phyloP scores from a whole-genome alignment of 2,888 invertebrate species.

The Pheosia tremula region DNA sequence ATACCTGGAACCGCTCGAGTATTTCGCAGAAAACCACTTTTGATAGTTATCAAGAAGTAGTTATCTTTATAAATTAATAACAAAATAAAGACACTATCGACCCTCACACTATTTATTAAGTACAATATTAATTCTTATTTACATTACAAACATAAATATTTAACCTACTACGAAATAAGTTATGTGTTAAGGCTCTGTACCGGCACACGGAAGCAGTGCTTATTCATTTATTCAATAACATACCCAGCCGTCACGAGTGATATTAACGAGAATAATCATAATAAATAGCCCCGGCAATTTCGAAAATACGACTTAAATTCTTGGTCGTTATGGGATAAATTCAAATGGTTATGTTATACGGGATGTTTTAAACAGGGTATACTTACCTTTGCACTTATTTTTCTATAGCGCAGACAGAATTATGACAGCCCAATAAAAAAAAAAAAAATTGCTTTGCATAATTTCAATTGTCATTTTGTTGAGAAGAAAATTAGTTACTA shows the following conservation, averaged over 20 bases:
- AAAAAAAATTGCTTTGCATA: no score
- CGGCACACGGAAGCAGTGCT: conserved; percentile 56
- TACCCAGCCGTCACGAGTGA: conserved; percentile 28
- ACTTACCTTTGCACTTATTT: no score
- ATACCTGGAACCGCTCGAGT: no score
- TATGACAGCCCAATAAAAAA: no score
- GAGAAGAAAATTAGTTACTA: no score
- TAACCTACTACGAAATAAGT: conserved; percentile 67
- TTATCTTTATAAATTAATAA: neutral
- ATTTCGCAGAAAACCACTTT: no score
- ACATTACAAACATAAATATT: conserved; percentile 74
- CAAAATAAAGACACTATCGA: conserved; percentile 48
- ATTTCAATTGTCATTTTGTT: no score
- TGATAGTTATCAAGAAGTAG: no score
- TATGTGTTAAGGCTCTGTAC: conserved; percentile 65
- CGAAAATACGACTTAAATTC: conserved; percentile 18
- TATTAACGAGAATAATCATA: neutral
- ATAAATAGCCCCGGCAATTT: conserved; percentile 6
- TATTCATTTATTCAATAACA: conserved; percentile 27
- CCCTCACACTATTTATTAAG: conserved; percentile 66
- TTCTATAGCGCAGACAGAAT: no score
- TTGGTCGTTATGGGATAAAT: no score
- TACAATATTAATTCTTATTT: conserved; percentile 79
- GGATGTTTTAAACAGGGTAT: no score
- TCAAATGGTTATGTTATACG: no score